phyloP scores from a whole-genome alignment of 2,888 invertebrate species.

The Oscheius sp. region DNA sequence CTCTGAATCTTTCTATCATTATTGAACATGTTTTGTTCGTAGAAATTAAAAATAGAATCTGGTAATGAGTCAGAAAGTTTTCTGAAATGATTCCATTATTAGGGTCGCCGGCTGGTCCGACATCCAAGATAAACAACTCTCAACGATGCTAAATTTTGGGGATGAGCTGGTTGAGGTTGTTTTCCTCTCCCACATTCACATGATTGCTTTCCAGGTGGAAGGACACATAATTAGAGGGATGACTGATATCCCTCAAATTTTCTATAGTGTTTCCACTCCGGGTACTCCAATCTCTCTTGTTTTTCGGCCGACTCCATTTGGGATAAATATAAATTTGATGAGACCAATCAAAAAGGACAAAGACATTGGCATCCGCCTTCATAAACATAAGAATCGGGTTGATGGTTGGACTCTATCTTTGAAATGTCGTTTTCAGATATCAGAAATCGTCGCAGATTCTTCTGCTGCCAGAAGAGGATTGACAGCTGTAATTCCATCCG shows the following conservation, averaged over 20 bases:
- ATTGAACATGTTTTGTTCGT: slow-evolving; percentile 25
- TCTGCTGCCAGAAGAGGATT: slow-evolving; percentile 13
- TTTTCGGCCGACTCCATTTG: slow-evolving; percentile 18
- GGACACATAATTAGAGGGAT: not conserved
- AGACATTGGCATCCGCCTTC: slow-evolving; percentile 13
- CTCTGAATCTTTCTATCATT: slow-evolving; percentile 13
- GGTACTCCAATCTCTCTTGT: slow-evolving; percentile 20
- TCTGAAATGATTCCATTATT: not conserved
- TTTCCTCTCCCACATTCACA: not conserved
- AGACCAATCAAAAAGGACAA: slow-evolving; percentile 18
- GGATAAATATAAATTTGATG: not conserved
- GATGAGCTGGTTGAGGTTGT: slow-evolving; percentile 25
- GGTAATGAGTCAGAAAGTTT: not conserved
- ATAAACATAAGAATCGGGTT: slow-evolving; percentile 25
- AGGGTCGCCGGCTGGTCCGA: slow-evolving; percentile 29
- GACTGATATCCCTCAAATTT: slow-evolving; percentile 19
- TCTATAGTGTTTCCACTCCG: slow-evolving; percentile 6
- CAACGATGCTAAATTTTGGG: slow-evolving; percentile 10
- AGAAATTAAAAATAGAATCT: slow-evolving; percentile 5
- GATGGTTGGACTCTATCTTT: too few relatives aligned
- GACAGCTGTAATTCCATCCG: not conserved
- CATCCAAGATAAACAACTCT: slow-evolving; percentile 17
- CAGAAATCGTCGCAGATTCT: slow-evolving; percentile 5
- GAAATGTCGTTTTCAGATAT: not conserved
- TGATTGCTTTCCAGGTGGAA: slow-evolving; percentile 12